Evolutionary conservation across 1,140 invertebrate genomes (phyloP).

Genomic region (Rhysida immarginata): DNA sequence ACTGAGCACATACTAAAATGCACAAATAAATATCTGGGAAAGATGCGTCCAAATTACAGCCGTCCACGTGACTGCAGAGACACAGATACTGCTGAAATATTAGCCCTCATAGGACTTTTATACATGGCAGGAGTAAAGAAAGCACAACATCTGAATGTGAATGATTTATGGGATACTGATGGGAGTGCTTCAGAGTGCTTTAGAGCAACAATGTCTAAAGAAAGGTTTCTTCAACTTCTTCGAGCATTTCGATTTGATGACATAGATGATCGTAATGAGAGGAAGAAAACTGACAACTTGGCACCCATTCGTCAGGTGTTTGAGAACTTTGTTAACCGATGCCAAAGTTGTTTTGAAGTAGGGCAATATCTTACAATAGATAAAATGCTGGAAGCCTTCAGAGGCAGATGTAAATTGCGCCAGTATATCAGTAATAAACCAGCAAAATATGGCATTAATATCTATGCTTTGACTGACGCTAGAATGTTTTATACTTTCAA

Average conservation of each 20-base stretch:
- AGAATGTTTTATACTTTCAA: slow-evolving; percentile 14
- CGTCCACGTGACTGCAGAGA: neutral
- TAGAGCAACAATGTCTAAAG: neutral
- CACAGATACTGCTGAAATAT: neutral
- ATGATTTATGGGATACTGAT: neutral
- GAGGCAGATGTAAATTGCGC: slow-evolving; percentile 14
- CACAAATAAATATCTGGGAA: slow-evolving; percentile 4
- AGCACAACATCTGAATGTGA: neutral
- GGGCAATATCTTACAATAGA: too few relatives aligned
- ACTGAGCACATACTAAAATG: neutral
- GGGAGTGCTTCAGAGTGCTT: neutral
- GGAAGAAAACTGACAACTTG: too few relatives aligned
- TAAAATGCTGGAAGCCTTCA: too few relatives aligned
- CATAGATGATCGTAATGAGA: too few relatives aligned
- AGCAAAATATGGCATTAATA: slow-evolving; percentile 18
- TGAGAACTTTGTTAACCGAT: too few relatives aligned
- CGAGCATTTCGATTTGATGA: too few relatives aligned
- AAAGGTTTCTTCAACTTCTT: too few relatives aligned
- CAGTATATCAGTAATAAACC: slow-evolving; percentile 17
- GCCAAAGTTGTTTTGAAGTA: too few relatives aligned
- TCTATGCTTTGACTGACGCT: slow-evolving; percentile 14
- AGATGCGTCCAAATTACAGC: neutral
- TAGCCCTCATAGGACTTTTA: neutral
- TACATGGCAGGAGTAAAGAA: slow-evolving; percentile 1
- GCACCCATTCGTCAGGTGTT: too few relatives aligned